Conservation (phyloP, 2,113 vertebrate species). For the Seriola dumerili region DNA sequence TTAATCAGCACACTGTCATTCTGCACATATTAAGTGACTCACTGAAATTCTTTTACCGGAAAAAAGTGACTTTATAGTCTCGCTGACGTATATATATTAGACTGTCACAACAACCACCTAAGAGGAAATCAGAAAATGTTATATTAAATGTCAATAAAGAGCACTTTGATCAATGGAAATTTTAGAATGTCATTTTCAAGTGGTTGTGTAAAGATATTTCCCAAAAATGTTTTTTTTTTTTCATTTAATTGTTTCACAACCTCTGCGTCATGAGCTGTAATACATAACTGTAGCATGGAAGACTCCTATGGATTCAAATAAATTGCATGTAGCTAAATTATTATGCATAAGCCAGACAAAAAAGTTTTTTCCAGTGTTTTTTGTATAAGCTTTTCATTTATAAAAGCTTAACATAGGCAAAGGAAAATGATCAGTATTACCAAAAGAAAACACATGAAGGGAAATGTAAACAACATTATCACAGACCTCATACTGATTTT, state of each 20-base stretch:
- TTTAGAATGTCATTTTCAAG: neutral
- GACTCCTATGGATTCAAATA: neutral
- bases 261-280: neutral
- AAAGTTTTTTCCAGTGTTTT: no score
- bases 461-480: neutral
- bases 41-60: neutral
- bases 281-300: neutral
- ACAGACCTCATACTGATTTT: neutral
- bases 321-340: neutral
- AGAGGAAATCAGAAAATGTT: neutral
- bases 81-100: neutral
- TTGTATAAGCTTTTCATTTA: no score
- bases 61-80: neutral
- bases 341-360: no score
- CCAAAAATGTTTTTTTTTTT: neutral
- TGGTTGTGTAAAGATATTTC: slow-evolving; percentile 30
- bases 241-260: neutral
- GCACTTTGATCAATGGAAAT: neutral
- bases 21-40: neutral
- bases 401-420: no score
- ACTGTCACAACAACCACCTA: neutral
- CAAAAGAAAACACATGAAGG: neutral
- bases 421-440: no score
- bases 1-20: neutral
- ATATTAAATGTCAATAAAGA: slow-evolving; percentile 13